A percentile compares a stretch with the other conserved stretches of the same genome.
These are phyloP conservation scores for Tridacna gigas DNA, from an alignment of 2,888 invertebrate species.

Conservation along the genomic window DNA sequence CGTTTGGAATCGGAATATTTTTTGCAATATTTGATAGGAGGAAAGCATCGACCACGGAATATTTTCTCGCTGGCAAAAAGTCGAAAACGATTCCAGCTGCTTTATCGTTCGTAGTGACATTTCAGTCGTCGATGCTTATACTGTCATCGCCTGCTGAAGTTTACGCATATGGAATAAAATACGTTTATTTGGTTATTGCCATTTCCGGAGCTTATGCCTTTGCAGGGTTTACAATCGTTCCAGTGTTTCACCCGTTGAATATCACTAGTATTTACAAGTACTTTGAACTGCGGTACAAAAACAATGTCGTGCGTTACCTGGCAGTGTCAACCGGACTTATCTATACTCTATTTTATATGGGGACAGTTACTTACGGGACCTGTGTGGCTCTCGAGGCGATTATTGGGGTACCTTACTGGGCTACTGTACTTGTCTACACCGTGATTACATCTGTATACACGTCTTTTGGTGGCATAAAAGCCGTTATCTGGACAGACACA, in stretches of 20 bases:
- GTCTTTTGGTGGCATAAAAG: conserved; percentile 50
- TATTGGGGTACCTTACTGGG: conserved; percentile 44
- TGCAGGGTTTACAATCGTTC: conserved; percentile 32
- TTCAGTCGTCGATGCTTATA: conserved; percentile 53
- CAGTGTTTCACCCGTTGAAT: conserved; percentile 44
- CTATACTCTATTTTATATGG: conserved; percentile 50
- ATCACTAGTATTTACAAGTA: conserved; percentile 43
- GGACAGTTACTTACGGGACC: conserved; percentile 39
- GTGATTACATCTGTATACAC: conserved; percentile 41
- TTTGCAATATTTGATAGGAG: conserved; percentile 40
- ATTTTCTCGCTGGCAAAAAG: conserved; percentile 42
- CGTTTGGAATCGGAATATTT: conserved; percentile 41
- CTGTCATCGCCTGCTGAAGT: conserved; percentile 36
- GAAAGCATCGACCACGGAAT: conserved; percentile 28
- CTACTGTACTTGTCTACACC: conserved; percentile 37
- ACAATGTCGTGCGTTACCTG: conserved; percentile 36
- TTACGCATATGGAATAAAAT: conserved; percentile 39
- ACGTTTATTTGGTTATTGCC: conserved; percentile 15
- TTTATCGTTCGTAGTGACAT: conserved; percentile 53
- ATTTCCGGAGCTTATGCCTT: conserved; percentile 21
- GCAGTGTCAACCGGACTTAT: conserved; percentile 30
- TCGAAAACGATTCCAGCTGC: conserved; percentile 35
- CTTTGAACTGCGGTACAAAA: conserved; percentile 34
- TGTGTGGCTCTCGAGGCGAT: conserved; percentile 39
- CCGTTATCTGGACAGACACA: conserved; percentile 52